Base-by-base conservation (phyloP, 2,797 vertebrate genomes). In the Acanthurus lineatus region DNA sequence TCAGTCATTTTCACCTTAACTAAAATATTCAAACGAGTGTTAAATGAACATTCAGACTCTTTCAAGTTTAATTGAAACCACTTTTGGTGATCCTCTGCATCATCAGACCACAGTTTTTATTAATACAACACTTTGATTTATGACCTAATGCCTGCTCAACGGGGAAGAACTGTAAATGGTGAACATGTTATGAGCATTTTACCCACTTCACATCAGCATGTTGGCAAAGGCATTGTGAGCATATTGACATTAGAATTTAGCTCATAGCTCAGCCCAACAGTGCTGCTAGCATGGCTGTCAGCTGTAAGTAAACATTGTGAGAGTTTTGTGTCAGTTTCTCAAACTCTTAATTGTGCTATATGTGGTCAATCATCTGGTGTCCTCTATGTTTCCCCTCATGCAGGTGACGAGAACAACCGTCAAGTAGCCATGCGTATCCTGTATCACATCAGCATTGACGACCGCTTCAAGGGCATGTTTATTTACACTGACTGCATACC, bases 391-490 rank as follows among this genome's bases (percentile, higher is more conserved):
- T 90, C 48, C 81, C 63, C 67, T 67, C 48, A 15, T 69, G 14
- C 90, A 98, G 98, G 94, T 68, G 97, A 96, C 64, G 97, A 98
- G 88, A 97, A 90, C 90, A 96, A 97, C 89, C 96, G 96, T 60
- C 97, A 97, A 88, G 93, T 97, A 19, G 96, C 94, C 19, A 96
- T 99, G 94, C 97, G 97, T 47, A 96, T 98, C 88, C 96, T 98
- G 66, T 98, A 99, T 85, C 97, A 99, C 88, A 96, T 99, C 92
- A 99, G 97, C 89, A 97, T 99, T 83, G 97, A 99, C 19, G 97
- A 99, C 83, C 95, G 96, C 32, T 97, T 98, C 86, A 98, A 97
- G 86, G 97, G 96, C 25, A 98, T 98, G 97, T 98, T 99, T 83
- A 96, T 96, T 0, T 97, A 98, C 88, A 99, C 97, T 0, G 97